Evolutionary conservation across 2,113 vertebrate species (phyloP), one percentile per base, ranked within the genome.

Genomic region (Scolopax mira): DNA sequence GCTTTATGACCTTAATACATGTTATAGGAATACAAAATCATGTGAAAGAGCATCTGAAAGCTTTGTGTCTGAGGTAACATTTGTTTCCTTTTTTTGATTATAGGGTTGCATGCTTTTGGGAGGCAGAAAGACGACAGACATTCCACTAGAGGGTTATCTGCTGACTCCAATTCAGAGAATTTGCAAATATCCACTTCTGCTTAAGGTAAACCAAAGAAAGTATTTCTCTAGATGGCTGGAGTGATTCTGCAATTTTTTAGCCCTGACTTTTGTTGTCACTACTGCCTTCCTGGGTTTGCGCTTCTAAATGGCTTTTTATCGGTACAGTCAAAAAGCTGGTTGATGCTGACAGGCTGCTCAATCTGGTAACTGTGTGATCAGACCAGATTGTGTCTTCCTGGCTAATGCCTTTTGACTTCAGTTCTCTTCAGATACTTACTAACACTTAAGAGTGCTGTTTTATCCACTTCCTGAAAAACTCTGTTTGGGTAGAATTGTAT

Each of bases 61-160:
- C 52, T 93, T 92, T 93, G 30, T 79, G 16, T 83, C 66, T 72
- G 55, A 84, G 33, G 57, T 91, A 90, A 96, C 19, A 18, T 57
- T 82, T 88, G 24, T 83, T 94, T 89, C 77, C 39, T 49, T 96
- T 86, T 88, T 97, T 64, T 93, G 31, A 75, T 94, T 96, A 48
- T 93, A 99, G 99, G 98, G 99, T 93, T 99, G 99, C 94, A 99
- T 99, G 99, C 98, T 99, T 79, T 97, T 99, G 24, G 99, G 99
- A 88, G 99, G 99, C 77, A 99, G 99, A 97, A 99, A 99, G 97
- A 99, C 98, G 33, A 99, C 99, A 30, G 99, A 99, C 94, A 98
- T 99, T 97, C 99, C 99, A 44, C 95, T 99, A 81, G 99, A 99
- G 85, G 99, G 99, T 75, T 99, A 99, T 97, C 98, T 99, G 74